These are phyloP conservation scores for Xestoiulus laeticollis DNA, from an alignment of 2,888 invertebrate genomes.

Conservation along the genomic window DNA sequence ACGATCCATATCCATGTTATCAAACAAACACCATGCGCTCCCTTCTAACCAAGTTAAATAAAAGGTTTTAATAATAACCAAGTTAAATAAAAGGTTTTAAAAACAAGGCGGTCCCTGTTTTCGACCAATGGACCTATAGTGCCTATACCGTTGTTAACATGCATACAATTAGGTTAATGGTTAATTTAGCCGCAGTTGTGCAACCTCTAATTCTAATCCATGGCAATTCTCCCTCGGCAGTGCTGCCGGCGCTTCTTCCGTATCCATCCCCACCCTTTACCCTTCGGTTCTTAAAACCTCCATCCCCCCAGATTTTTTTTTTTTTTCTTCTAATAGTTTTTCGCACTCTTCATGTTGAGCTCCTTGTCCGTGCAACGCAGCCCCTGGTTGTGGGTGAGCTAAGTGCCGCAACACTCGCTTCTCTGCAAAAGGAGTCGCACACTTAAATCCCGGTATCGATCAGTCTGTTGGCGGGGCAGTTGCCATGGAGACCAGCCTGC, in stretches of 20 bases:
- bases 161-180: too few species aligned
- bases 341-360: neutral
- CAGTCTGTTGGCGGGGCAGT: conserved; percentile 20
- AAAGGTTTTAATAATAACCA: too few species aligned
- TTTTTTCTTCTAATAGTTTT: conserved; percentile 9
- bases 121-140: too few species aligned
- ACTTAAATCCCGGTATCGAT: conserved; percentile 25
- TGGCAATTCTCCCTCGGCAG: neutral
- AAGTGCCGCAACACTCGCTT: conserved; percentile 15
- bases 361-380: neutral
- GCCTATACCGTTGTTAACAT: too few species aligned
- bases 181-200: too few species aligned
- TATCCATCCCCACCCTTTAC: neutral
- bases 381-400: conserved; percentile 27
- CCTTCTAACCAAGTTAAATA: too few species aligned
- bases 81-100: too few species aligned
- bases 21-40: too few species aligned
- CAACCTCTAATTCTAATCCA: too few species aligned
- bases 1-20: too few species aligned
- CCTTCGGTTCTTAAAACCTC: conserved; percentile 14
- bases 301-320: neutral
- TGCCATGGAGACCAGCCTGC: conserved; percentile 5
- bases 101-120: too few species aligned
- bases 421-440: neutral
- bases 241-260: neutral